These are phyloP conservation scores for Chrysoperla carnea DNA, from an alignment of 1,140 invertebrate genomes.

Conservation along the genomic window DNA sequence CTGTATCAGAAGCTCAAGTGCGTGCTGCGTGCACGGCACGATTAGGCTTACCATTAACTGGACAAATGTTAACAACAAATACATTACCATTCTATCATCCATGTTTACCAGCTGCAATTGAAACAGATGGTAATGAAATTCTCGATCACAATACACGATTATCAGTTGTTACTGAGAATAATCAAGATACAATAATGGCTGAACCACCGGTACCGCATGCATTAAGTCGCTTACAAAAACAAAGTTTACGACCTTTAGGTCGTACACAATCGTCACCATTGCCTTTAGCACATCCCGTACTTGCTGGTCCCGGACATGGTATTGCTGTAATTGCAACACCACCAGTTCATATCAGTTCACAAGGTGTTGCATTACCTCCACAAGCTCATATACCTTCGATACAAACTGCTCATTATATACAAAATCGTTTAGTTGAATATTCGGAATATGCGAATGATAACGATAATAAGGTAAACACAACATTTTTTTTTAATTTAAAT, in stretches of 20 bases:
- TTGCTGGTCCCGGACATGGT: constrained; percentile 35
- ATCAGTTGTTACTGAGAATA: background rate
- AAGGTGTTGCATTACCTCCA: too few species aligned
- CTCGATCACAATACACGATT: constrained; percentile 6
- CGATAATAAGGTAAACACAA: background rate
- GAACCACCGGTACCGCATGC: constrained; percentile 31
- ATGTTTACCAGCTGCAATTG: constrained; percentile 37
- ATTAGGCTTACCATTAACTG: constrained; percentile 51
- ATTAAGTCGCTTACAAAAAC: constrained; percentile 55
- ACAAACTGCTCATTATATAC: background rate
- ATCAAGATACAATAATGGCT: constrained; percentile 2
- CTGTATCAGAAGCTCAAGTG: constrained; percentile 62
- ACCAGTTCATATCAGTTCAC: constrained; percentile 10
- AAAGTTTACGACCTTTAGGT: constrained; percentile 62
- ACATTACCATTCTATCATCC: constrained; percentile 55
- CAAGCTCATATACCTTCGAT: constrained; percentile 42
- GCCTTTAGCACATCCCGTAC: constrained; percentile 84
- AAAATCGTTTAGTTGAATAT: background rate
- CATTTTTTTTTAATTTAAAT: too few species aligned
- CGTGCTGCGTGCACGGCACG: constrained; percentile 52
- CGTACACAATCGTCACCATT: constrained; percentile 87
- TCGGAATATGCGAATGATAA: background rate
- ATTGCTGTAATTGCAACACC: constrained; percentile 10
- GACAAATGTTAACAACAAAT: constrained; percentile 45
- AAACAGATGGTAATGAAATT: constrained; percentile 3